phyloP scores from a whole-genome alignment of 2,797 vertebrate genomes.

The Gouania willdenowi region DNA sequence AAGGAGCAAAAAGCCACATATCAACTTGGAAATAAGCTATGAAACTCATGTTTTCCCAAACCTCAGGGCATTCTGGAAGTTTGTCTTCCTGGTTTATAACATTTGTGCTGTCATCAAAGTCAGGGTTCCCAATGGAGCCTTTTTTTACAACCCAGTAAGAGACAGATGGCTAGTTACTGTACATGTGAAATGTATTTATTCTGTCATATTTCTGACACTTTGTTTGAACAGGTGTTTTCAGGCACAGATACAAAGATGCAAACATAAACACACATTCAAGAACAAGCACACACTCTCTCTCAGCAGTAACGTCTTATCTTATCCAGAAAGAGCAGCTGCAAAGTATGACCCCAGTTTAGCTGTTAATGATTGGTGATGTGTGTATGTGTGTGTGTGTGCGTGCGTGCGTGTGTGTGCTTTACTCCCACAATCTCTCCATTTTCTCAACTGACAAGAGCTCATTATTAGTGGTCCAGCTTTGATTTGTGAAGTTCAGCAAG shows the following conservation, averaged over 20 bases:
- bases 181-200: slow-evolving; percentile 73
- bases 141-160: slow-evolving; percentile 54
- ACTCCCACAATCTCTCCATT: slow-evolving; percentile 47
- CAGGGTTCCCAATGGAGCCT: slow-evolving; percentile 29
- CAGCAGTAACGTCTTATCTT: slow-evolving; percentile 83
- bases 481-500: slow-evolving; percentile 75
- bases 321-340: slow-evolving; percentile 82
- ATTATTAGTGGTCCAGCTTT: slow-evolving; percentile 69
- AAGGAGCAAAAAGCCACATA: too few relatives aligned
- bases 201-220: slow-evolving; percentile 65
- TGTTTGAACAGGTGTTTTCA: slow-evolving; percentile 89
- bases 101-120: slow-evolving; percentile 53
- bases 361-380: slow-evolving; percentile 80
- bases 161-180: slow-evolving; percentile 70
- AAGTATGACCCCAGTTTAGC: slow-evolving; percentile 64
- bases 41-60: slow-evolving; percentile 7
- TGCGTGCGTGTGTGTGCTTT: slow-evolving; percentile 18
- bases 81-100: slow-evolving; percentile 53
- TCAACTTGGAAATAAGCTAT: too few relatives aligned
- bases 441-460: slow-evolving; percentile 60
- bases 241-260: slow-evolving; percentile 49
- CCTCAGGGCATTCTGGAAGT: slow-evolving; percentile 10
- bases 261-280: slow-evolving; percentile 34
- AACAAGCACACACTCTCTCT: slow-evolving; percentile 27
- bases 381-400: slow-evolving; percentile 10